A percentile compares a stretch with the other conserved stretches of the same genome.
These are phyloP conservation scores for Centroberyx gerrardi DNA, from an alignment of 2,797 vertebrate genomes.

Conservation along the genomic window DNA sequence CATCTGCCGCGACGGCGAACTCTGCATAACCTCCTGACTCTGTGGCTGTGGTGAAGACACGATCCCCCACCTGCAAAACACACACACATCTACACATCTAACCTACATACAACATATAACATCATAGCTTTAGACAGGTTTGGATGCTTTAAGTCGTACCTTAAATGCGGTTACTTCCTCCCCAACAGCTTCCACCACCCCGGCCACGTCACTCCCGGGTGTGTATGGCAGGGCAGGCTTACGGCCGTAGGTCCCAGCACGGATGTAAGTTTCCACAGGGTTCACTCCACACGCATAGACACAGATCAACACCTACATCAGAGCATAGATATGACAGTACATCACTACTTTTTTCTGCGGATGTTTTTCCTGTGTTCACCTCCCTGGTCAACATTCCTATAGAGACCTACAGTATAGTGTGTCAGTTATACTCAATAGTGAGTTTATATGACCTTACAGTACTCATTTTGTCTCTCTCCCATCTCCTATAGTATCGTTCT, in stretches of 20 bases:
- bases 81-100: background rate
- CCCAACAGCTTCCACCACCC: conserved; percentile 89
- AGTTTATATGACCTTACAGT: no score
- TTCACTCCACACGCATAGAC: conserved; percentile 93
- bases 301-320: conserved; percentile 90
- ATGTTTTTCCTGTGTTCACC: no score
- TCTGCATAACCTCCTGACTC: conserved; percentile 93
- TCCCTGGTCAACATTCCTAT: no score
- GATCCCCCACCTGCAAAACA: conserved; percentile 89
- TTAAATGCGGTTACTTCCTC: conserved; percentile 85
- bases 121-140: no score
- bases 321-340: background rate
- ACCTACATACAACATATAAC: background rate
- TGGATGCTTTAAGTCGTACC: conserved; percentile 75
- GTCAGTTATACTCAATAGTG: no score
- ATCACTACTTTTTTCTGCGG: no score
- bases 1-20: conserved; percentile 85
- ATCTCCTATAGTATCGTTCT: no score
- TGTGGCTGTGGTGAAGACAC: conserved; percentile 89
- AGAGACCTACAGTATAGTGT: no score
- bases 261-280: conserved; percentile 95
- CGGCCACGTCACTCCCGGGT: conserved; percentile 91
- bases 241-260: conserved; percentile 83
- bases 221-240: conserved; percentile 91
- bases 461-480: no score